Conservation (phyloP, 2,888 invertebrate species). For the Unio delphinus region DNA sequence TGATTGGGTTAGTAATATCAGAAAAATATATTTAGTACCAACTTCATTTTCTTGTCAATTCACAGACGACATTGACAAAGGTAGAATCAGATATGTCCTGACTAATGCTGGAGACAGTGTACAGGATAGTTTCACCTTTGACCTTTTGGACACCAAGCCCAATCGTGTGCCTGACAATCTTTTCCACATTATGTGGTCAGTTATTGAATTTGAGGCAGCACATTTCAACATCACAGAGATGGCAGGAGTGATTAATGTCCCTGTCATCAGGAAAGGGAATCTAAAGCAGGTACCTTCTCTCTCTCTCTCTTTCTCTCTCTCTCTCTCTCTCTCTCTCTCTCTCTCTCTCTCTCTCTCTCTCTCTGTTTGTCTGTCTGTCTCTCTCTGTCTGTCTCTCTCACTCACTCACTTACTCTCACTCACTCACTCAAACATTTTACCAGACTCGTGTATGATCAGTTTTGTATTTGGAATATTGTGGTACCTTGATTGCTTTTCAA, state of each 20-base stretch:
- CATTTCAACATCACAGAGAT: slow-evolving; percentile 61
- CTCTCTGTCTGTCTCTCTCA: not conserved
- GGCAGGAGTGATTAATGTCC: slow-evolving; percentile 57
- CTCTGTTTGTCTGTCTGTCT: not conserved
- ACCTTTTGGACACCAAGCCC: slow-evolving; percentile 63
- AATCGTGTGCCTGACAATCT: slow-evolving; percentile 60
- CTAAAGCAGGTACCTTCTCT: slow-evolving; percentile 58
- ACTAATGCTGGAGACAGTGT: slow-evolving; percentile 39
- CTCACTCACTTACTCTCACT: too few relatives aligned
- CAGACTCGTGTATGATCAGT: not conserved
- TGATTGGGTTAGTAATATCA: not conserved
- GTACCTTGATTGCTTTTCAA: too few relatives aligned
- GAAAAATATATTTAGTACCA: not conserved
- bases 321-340: not conserved
- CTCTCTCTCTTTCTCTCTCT: not conserved
- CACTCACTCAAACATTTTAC: too few relatives aligned
- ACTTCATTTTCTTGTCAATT: not conserved
- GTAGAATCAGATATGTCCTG: slow-evolving; percentile 59
- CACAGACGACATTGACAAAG: slow-evolving; percentile 64
- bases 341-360: not conserved
- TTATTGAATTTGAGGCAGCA: slow-evolving; percentile 52
- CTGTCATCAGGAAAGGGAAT: slow-evolving; percentile 60
- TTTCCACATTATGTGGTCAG: slow-evolving; percentile 67
- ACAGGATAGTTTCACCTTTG: slow-evolving; percentile 65
- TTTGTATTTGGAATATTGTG: not conserved